Evolutionary conservation across 2,888 invertebrate species (phyloP).

Genomic region (Pyrocoelia pectoralis): DNA sequence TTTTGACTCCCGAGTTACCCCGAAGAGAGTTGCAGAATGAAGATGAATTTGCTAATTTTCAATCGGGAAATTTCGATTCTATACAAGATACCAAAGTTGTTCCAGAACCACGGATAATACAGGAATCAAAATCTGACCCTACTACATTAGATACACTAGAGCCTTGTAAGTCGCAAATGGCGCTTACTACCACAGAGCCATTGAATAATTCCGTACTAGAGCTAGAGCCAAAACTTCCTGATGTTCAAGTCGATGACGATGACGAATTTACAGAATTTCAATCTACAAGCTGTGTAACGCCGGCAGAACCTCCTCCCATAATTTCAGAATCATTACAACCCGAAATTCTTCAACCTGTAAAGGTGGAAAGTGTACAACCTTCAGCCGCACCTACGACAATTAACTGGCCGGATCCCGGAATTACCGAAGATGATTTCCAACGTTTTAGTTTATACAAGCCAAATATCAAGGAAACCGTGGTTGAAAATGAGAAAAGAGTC

Average conservation of each 20-base stretch:
- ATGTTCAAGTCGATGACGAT: constrained; percentile 44
- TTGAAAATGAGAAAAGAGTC: constrained; percentile 7
- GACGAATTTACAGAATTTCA: constrained; percentile 60
- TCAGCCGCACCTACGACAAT: constrained; percentile 60
- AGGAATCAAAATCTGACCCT: too few species aligned
- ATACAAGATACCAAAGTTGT: neutral
- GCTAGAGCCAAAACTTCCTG: neutral
- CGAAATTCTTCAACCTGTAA: constrained; percentile 35
- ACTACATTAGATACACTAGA: too few species aligned
- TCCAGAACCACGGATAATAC: constrained; percentile 1
- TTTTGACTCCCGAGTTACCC: constrained; percentile 48
- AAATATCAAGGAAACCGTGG: neutral
- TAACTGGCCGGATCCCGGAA: constrained; percentile 71
- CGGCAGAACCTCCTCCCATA: constrained; percentile 18
- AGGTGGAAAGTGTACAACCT: neutral
- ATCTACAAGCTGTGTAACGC: constrained; percentile 22
- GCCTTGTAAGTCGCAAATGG: neutral
- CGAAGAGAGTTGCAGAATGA: constrained; percentile 41
- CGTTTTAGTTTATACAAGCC: constrained; percentile 49
- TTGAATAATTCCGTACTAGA: neutral
- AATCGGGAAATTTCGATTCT: constrained; percentile 25
- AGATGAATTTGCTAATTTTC: constrained; percentile 26
- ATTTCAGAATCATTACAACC: constrained; percentile 48
- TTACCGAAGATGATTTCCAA: constrained; percentile 55
- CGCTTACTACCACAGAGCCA: neutral